phyloP scores from a whole-genome alignment of 2,888 invertebrate species.

The Chloromyia formosa region DNA sequence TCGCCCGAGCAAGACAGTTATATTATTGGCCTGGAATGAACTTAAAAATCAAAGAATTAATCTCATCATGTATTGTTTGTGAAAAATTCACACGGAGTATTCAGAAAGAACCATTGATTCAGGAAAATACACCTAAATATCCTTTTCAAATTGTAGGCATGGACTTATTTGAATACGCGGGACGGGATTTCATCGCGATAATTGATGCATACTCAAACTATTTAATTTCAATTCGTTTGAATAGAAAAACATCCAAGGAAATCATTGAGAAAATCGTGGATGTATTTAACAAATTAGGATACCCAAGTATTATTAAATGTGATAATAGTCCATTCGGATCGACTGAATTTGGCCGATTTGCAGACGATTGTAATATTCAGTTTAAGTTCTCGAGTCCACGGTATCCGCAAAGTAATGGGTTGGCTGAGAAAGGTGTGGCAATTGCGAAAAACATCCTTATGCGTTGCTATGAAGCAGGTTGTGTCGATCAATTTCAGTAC shows the following conservation, averaged over 20 bases:
- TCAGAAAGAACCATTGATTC: constrained; percentile 50
- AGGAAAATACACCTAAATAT: constrained; percentile 49
- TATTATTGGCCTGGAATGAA: constrained; percentile 49
- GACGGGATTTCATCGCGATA: constrained; percentile 44
- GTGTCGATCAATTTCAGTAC: constrained; percentile 46
- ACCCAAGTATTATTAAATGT: constrained; percentile 53
- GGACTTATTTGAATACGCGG: constrained; percentile 51
- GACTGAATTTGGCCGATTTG: constrained; percentile 45
- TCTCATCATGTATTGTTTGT: neutral
- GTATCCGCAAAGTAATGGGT: constrained; percentile 39
- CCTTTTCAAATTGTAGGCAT: constrained; percentile 46
- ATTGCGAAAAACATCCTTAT: constrained; percentile 43
- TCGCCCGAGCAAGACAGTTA: constrained; percentile 46
- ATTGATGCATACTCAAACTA: constrained; percentile 49
- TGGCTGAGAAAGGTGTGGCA: constrained; percentile 49
- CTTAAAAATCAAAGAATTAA: neutral
- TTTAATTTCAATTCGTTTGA: constrained; percentile 9
- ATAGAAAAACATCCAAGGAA: constrained; percentile 44
- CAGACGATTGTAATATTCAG: constrained; percentile 39
- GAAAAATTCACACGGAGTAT: constrained; percentile 47
- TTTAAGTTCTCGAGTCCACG: constrained; percentile 49
- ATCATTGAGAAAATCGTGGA: constrained; percentile 35
- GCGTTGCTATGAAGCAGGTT: too few species aligned
- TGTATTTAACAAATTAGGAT: constrained; percentile 52
- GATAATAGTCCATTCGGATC: constrained; percentile 50